Evolutionary conservation across 2,113 vertebrate species (phyloP).

Genomic region (Hassar affinis): DNA sequence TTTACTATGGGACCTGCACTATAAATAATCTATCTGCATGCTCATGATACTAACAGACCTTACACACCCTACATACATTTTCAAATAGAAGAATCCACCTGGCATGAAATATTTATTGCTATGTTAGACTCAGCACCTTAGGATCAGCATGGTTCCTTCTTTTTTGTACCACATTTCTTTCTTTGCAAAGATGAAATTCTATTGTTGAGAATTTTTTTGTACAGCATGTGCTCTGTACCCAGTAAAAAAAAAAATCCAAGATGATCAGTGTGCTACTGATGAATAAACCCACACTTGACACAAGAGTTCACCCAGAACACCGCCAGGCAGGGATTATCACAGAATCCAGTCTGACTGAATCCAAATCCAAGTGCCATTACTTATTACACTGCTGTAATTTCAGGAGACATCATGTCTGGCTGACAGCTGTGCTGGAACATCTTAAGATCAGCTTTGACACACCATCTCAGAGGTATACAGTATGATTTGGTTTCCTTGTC

Average conservation of each 20-base stretch:
- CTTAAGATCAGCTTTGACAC: conserved; percentile 45
- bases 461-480: conserved; percentile 34
- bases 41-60: not conserved
- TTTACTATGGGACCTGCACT: not conserved
- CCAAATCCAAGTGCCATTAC: conserved; percentile 32
- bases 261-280: not conserved
- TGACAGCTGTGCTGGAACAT: conserved; percentile 41
- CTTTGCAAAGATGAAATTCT: not conserved
- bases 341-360: conserved; percentile 1
- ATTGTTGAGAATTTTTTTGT: not conserved
- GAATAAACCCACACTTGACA: not conserved
- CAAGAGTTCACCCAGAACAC: conserved; percentile 8
- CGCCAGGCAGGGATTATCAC: conserved; percentile 8
- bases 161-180: not conserved
- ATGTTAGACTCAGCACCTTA: conserved; percentile 2
- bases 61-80: conserved; percentile 9
- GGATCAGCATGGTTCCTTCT: not conserved
- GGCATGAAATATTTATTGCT: conserved; percentile 14
- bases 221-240: conserved; percentile 12
- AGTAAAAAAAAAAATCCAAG: not conserved
- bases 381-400: conserved; percentile 36
- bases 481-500: conserved; percentile 51
- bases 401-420: conserved; percentile 33
- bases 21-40: conserved; percentile 22
- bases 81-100: conserved; percentile 22